Conservation (phyloP, 2,113 vertebrate genomes). For the Dipodomys merriami region DNA sequence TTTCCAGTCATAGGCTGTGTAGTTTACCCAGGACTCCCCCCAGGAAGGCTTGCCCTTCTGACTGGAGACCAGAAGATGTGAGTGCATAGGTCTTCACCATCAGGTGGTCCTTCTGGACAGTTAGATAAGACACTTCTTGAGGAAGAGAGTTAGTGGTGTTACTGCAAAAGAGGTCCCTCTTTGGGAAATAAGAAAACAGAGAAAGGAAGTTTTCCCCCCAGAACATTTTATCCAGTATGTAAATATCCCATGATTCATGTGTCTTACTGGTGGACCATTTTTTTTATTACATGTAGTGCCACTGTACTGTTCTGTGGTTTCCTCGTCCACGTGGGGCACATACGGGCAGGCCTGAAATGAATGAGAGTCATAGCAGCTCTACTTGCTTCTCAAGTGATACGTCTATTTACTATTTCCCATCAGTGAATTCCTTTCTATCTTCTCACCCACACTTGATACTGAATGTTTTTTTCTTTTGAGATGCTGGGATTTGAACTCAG, state of each 20-base stretch:
- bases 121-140: not conserved
- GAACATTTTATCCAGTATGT: accelerated
- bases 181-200: not conserved
- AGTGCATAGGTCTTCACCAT: too few relatives aligned
- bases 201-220: too few relatives aligned
- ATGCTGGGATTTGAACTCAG: too few relatives aligned
- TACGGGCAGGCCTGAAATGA: accelerated
- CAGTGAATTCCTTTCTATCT: too few relatives aligned
- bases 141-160: not conserved
- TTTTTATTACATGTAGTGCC: not conserved
- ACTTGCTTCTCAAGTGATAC: not conserved
- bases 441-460: not conserved
- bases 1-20: not conserved
- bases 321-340: too few relatives aligned
- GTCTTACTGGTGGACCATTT: not conserved
- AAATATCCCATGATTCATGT: not conserved
- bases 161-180: not conserved
- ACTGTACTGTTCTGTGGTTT: not conserved
- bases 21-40: not conserved
- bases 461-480: too few relatives aligned
- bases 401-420: not conserved
- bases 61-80: not conserved
- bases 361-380: accelerated
- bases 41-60: not conserved
- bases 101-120: not conserved